Percentiles rank a stretch among this genome's conserved stretches.
These are phyloP conservation scores for Oceanodroma leucorhoa DNA, from an alignment of 2,797 vertebrate species.

Conservation along the genomic window DNA sequence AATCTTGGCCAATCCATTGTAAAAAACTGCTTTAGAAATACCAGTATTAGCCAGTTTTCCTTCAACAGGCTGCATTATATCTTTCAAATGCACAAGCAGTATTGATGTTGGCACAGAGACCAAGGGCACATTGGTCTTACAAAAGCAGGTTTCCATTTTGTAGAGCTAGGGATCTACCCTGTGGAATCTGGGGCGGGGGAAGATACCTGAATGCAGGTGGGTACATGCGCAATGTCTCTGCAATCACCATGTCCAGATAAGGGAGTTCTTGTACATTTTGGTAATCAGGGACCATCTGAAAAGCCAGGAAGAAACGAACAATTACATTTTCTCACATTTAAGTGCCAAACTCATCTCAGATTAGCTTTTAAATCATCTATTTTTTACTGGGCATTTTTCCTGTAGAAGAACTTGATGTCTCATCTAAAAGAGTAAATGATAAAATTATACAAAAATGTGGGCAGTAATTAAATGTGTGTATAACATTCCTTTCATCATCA, in stretches of 20 bases:
- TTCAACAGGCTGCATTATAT: background rate
- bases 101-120: background rate
- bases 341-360: constrained; percentile 37
- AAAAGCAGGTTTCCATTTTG: background rate
- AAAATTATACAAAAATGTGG: constrained; percentile 66
- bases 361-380: constrained; percentile 35
- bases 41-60: background rate
- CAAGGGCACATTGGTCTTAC: background rate
- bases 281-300: constrained; percentile 83
- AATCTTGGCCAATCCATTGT: background rate
- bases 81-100: background rate
- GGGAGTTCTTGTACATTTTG: constrained; percentile 86
- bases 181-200: background rate
- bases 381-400: constrained; percentile 49
- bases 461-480: constrained; percentile 62
- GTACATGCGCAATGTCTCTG: constrained; percentile 89
- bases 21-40: background rate
- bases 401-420: constrained; percentile 47
- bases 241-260: constrained; percentile 95
- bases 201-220: constrained; percentile 91
- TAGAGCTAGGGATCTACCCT: background rate
- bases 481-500: constrained; percentile 42
- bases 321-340: constrained; percentile 26
- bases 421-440: constrained; percentile 59
- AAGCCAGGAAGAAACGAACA: background rate